A percentile compares a stretch with the other conserved stretches of the same genome.
These are phyloP conservation scores for Euura lappo DNA, from an alignment of 1,140 invertebrate species.

Conservation along the genomic window DNA sequence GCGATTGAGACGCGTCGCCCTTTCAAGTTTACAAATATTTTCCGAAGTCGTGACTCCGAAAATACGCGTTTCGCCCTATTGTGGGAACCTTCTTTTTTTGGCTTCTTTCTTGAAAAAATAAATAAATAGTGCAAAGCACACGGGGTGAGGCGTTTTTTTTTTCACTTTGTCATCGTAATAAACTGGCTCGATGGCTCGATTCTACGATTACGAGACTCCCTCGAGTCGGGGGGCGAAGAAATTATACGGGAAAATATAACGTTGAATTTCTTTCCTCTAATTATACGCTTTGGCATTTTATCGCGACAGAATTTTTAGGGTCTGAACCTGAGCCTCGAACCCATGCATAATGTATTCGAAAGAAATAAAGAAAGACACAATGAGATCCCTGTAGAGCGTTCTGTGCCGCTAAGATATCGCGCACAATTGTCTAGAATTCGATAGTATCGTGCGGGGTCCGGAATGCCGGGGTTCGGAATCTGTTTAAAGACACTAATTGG, in stretches of 20 bases:
- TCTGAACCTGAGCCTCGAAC: not conserved
- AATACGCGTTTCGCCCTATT: conserved; percentile 1
- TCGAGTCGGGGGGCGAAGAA: not conserved
- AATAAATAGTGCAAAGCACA: not conserved
- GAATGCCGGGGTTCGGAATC: not conserved
- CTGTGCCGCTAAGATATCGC: not conserved
- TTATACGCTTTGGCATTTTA: not conserved
- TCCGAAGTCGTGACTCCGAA: conserved; percentile 8
- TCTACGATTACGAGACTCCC: too few relatives aligned
- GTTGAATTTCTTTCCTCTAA: not conserved
- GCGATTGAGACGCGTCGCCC: conserved; percentile 4
- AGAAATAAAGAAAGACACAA: too few relatives aligned
- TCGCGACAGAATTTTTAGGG: not conserved
- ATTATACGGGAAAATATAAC: not conserved
- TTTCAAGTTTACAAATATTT: conserved; percentile 45
- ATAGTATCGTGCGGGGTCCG: not conserved
- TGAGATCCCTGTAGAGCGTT: too few relatives aligned
- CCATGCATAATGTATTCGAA: conserved; percentile 1
- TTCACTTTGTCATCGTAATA: too few relatives aligned
- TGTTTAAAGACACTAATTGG: conserved; percentile 3
- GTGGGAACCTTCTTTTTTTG: not conserved
- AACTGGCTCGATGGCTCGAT: too few relatives aligned
- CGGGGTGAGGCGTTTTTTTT: too few relatives aligned
- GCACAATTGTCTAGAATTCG: conserved; percentile 2
- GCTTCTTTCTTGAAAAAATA: not conserved